Percentiles rank a stretch among this genome's conserved stretches.
Conservation (phyloP, 2,888 invertebrate species). For the Neelides folsomi region DNA sequence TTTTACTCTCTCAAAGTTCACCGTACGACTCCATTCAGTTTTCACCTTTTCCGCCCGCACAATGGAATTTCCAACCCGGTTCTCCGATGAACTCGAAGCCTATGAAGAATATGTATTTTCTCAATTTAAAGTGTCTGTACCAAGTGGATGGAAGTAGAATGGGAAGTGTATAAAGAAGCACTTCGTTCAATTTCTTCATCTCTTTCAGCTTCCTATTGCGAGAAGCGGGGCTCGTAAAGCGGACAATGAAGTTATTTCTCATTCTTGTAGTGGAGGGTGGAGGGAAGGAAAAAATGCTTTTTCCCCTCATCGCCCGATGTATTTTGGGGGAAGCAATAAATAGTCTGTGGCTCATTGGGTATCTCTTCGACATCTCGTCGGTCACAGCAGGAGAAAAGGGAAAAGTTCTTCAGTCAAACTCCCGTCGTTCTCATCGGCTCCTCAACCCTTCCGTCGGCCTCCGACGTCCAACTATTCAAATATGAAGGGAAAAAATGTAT, state of each 20-base stretch:
- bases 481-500: no score
- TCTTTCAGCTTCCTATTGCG: neutral
- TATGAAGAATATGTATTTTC: neutral
- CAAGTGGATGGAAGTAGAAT: neutral
- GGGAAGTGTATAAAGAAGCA: neutral
- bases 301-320: neutral
- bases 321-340: neutral
- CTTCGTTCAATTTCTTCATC: neutral
- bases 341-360: neutral
- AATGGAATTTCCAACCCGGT: neutral
- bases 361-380: no score
- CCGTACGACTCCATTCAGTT: no score
- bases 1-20: no score
- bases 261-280: no score
- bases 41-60: no score
- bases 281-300: neutral
- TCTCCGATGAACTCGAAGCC: neutral
- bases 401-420: no score
- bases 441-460: no score
- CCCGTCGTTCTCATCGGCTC: no score
- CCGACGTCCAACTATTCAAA: no score
- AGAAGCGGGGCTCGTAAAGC: neutral
- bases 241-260: no score
- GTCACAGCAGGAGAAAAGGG: no score
- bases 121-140: neutral